A percentile compares a stretch with the other conserved stretches of the same genome.
These are phyloP conservation scores for Chrysomela aeneicollis DNA, from an alignment of 2,888 invertebrate species.

Conservation along the genomic window DNA sequence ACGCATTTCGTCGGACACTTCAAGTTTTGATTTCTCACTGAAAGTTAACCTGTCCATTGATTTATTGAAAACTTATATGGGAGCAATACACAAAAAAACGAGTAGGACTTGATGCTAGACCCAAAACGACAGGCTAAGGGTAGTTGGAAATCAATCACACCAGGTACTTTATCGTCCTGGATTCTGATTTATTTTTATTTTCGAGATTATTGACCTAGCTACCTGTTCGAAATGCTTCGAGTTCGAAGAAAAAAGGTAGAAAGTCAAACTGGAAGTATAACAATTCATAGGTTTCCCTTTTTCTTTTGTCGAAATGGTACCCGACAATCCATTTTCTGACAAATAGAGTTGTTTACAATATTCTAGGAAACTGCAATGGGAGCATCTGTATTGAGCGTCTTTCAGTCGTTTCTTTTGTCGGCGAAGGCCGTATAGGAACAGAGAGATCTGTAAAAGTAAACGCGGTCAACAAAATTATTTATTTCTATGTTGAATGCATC, in stretches of 20 bases:
- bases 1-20: no score
- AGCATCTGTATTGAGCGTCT: slow-evolving; percentile 25
- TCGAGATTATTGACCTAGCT: slow-evolving; percentile 30
- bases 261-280: slow-evolving; percentile 30
- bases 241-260: slow-evolving; percentile 27
- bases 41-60: no score
- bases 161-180: neutral
- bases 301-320: slow-evolving; percentile 20
- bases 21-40: no score
- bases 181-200: slow-evolving; percentile 30
- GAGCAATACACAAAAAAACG: no score
- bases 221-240: slow-evolving; percentile 34
- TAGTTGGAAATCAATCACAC: neutral
- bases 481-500: slow-evolving; percentile 26
- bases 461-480: neutral
- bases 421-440: neutral
- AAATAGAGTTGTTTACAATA: slow-evolving; percentile 34
- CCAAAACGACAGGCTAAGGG: no score
- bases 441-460: neutral
- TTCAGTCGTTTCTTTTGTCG: slow-evolving; percentile 13
- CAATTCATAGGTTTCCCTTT: slow-evolving; percentile 23
- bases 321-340: slow-evolving; percentile 19
- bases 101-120: no score
- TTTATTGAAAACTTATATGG: no score
- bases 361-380: slow-evolving; percentile 24